phyloP scores from a whole-genome alignment of 2,797 vertebrate genomes.

The Gobionotothen gibberifrons region DNA sequence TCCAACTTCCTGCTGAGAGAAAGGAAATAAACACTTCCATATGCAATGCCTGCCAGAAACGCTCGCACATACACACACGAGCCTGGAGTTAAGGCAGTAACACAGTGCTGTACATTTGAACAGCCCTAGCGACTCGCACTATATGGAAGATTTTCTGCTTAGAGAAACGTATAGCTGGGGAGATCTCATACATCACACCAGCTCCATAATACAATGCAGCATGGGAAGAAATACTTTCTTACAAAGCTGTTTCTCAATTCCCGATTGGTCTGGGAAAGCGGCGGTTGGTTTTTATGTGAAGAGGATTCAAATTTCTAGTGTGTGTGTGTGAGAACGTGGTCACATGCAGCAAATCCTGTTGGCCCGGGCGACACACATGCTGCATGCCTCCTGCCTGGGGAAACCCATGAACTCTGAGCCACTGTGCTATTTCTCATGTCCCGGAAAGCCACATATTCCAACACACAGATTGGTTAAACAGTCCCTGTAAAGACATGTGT shows the following conservation, averaged over 20 bases:
- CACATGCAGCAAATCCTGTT: slow-evolving; percentile 30
- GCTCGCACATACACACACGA: slow-evolving; percentile 7
- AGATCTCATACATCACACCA: slow-evolving; percentile 50
- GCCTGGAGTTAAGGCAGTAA: slow-evolving; percentile 38
- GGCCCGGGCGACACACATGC: slow-evolving; percentile 4
- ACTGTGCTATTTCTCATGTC: slow-evolving; percentile 30
- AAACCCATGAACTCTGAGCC: slow-evolving; percentile 38
- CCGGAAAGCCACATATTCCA: slow-evolving; percentile 6
- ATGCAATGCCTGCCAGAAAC: slow-evolving; percentile 60
- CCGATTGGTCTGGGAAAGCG: slow-evolving; percentile 32
- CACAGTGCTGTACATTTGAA: slow-evolving; percentile 57
- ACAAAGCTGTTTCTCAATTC: background rate
- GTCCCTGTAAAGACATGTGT: background rate
- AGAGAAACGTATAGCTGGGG: slow-evolving; percentile 49
- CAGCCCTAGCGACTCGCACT: slow-evolving; percentile 29
- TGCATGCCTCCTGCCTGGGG: slow-evolving; percentile 35
- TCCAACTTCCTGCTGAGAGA: slow-evolving; percentile 72
- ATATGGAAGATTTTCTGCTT: slow-evolving; percentile 47
- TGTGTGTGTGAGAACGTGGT: slow-evolving; percentile 9
- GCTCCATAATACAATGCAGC: slow-evolving; percentile 29
- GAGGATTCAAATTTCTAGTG: slow-evolving; percentile 23
- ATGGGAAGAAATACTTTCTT: slow-evolving; percentile 27
- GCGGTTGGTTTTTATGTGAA: slow-evolving; percentile 13
- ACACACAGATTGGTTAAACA: slow-evolving; percentile 5
- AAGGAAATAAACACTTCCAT: slow-evolving; percentile 82